A percentile compares a stretch with the other conserved stretches of the same genome.
These are phyloP conservation scores for Strigamia transsilvanica DNA, from an alignment of 2,888 invertebrate genomes.

Conservation along the genomic window DNA sequence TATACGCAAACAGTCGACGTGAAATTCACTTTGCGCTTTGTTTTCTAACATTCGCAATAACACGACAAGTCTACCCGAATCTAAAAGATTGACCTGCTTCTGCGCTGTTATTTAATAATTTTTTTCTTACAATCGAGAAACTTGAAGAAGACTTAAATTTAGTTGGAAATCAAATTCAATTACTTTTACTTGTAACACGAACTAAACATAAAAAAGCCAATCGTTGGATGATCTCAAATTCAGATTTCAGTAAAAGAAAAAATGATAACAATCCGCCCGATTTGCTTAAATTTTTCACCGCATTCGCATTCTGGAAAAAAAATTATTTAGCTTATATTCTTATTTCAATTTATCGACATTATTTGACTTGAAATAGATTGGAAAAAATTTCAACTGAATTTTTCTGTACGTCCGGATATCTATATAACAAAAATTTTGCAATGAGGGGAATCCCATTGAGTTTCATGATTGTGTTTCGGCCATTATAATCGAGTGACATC, in stretches of 20 bases:
- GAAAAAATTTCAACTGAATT: constrained; percentile 15
- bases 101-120: constrained; percentile 18
- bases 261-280: background rate
- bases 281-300: background rate
- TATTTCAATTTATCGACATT: background rate
- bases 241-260: constrained; percentile 34
- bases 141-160: no score
- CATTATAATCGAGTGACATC: constrained; percentile 23
- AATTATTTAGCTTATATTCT: background rate
- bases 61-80: background rate
- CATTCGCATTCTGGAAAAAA: background rate
- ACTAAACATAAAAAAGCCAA: background rate
- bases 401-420: constrained; percentile 34
- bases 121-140: background rate
- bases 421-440: background rate
- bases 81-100: background rate
- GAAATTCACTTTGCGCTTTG: background rate
- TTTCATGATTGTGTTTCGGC: constrained; percentile 38
- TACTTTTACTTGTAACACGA: background rate
- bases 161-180: background rate
- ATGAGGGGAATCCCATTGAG: constrained; percentile 5
- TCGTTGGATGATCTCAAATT: constrained; percentile 24
- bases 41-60: background rate
- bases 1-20: constrained; percentile 4
- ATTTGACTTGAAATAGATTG: background rate